A percentile compares a stretch with the other conserved stretches of the same genome.
phyloP scores from a whole-genome alignment of 2,888 invertebrate genomes.

The Polyommatus iphigenia region DNA sequence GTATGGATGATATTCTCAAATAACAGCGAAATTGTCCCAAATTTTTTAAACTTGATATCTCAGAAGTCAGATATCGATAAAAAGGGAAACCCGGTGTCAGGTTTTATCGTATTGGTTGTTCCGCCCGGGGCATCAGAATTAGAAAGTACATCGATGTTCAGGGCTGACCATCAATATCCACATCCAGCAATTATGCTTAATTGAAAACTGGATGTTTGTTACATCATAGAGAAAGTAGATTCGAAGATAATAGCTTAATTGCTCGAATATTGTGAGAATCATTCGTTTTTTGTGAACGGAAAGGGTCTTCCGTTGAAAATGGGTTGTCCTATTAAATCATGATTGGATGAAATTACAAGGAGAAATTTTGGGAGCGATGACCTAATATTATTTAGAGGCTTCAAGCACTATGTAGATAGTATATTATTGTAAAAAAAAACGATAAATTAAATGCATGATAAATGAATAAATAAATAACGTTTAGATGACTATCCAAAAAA shows the following conservation, averaged over 20 bases:
- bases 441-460: too few relatives aligned
- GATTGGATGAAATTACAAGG: conserved; percentile 12
- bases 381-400: background rate
- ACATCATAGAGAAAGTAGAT: conserved; percentile 61
- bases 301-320: conserved; percentile 12
- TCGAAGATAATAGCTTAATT: conserved; percentile 47
- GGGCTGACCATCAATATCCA: conserved; percentile 53
- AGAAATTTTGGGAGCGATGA: conserved; percentile 5
- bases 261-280: conserved; percentile 39
- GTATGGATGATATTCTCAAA: background rate
- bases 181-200: conserved; percentile 60
- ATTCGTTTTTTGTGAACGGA: conserved; percentile 31
- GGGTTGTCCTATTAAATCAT: background rate
- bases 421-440: background rate
- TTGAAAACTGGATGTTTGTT: conserved; percentile 49
- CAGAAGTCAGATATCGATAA: conserved; percentile 8
- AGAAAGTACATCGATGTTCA: conserved; percentile 62
- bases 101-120: conserved; percentile 45
- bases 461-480: too few relatives aligned
- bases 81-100: conserved; percentile 47
- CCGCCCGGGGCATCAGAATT: conserved; percentile 71
- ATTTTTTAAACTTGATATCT: conserved; percentile 9
- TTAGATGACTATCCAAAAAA: too few relatives aligned
- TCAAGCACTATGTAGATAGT: background rate
- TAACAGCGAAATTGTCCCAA: background rate